Conservation (phyloP, 2,888 invertebrate genomes). For the Busseola fusca region DNA sequence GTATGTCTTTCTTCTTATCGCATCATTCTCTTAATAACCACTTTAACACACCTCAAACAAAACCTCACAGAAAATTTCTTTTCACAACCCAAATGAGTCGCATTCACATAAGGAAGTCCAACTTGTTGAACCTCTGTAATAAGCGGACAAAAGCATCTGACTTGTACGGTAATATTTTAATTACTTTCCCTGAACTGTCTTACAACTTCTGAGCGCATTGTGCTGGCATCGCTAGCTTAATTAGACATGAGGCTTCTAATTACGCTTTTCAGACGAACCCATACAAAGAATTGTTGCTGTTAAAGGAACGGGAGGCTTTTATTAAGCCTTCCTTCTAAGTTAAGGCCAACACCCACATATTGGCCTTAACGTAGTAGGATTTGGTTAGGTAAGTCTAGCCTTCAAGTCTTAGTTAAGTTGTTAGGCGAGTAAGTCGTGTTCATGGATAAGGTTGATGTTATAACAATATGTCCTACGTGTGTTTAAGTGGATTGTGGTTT, state of each 20-base stretch:
- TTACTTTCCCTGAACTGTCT: slow-evolving; percentile 79
- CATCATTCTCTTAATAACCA: not conserved
- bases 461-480: not conserved
- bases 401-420: slow-evolving; percentile 28
- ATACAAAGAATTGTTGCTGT: slow-evolving; percentile 48
- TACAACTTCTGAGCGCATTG: slow-evolving; percentile 75
- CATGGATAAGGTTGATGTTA: slow-evolving; percentile 20
- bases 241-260: slow-evolving; percentile 78
- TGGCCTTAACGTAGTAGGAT: slow-evolving; percentile 1
- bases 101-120: slow-evolving; percentile 61
- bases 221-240: slow-evolving; percentile 69
- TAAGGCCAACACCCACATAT: not conserved
- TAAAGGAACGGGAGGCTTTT: slow-evolving; percentile 22
- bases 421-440: slow-evolving; percentile 2
- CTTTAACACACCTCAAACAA: slow-evolving; percentile 25
- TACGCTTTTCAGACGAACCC: slow-evolving; percentile 69
- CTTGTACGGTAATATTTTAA: slow-evolving; percentile 82
- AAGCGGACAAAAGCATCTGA: slow-evolving; percentile 74
- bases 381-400: slow-evolving; percentile 14
- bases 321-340: slow-evolving; percentile 13
- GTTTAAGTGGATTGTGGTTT: slow-evolving; percentile 3
- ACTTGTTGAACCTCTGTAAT: slow-evolving; percentile 75
- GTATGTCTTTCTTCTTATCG: not conserved
- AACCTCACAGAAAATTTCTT: slow-evolving; percentile 17
- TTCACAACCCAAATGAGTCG: slow-evolving; percentile 10